Evolutionary conservation across 2,888 invertebrate genomes (phyloP).

Genomic region (Pterobdella sp.): DNA sequence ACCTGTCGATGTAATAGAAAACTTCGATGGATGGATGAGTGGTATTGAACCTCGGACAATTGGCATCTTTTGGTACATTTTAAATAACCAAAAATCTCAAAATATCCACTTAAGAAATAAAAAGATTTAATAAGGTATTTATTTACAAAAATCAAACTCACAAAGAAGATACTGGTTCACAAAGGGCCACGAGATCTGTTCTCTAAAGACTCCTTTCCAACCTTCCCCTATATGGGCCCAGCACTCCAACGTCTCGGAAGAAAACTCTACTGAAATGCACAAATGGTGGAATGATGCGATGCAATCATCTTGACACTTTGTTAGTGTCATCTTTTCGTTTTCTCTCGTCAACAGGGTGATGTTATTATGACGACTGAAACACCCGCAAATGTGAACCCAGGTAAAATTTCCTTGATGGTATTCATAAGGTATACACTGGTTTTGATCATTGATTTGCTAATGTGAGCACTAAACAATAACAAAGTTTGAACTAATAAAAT

Average conservation of each 20-base stretch:
- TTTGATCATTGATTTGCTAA: neutral
- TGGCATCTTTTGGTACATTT: too few relatives aligned
- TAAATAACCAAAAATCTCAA: too few relatives aligned
- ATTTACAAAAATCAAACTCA: neutral
- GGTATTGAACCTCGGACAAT: neutral
- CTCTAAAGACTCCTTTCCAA: neutral
- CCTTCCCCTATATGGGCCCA: slow-evolving; percentile 8
- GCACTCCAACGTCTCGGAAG: slow-evolving; percentile 17
- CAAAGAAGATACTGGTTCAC: slow-evolving; percentile 10
- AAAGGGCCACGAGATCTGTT: neutral
- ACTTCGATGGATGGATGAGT: neutral
- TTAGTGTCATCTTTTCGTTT: neutral
- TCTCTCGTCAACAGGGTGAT: neutral
- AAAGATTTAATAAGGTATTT: neutral
- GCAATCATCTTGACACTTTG: slow-evolving; percentile 1
- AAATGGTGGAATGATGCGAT: neutral
- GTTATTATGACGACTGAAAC: slow-evolving; percentile 9
- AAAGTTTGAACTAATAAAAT: neutral
- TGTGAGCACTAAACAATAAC: neutral
- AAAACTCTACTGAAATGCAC: slow-evolving; percentile 10
- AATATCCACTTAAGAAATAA: too few relatives aligned
- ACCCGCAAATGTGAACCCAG: neutral
- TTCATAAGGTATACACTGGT: neutral
- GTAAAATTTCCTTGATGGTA: neutral
- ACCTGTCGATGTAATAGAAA: neutral